Evolutionary conservation across 1,140 invertebrate genomes (phyloP).

Genomic region (Rhagoletis zephyria): DNA sequence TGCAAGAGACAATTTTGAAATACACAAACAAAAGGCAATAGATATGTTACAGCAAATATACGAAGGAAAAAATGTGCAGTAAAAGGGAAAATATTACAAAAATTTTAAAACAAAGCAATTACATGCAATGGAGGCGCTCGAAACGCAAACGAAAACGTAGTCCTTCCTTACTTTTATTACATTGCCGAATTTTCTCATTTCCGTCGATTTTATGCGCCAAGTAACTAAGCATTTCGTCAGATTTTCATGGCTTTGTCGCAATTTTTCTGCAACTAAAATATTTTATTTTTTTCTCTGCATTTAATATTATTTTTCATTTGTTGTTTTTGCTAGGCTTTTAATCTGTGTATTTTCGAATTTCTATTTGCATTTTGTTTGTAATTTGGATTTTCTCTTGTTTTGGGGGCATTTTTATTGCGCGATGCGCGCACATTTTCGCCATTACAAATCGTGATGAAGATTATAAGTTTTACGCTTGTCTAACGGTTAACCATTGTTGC

Average conservation of each 20-base stretch:
- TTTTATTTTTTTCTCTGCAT: background rate
- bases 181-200: background rate
- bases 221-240: background rate
- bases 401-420: slow-evolving; percentile 3
- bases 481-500: slow-evolving; percentile 22
- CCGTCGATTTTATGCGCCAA: background rate
- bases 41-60: background rate
- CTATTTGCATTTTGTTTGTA: background rate
- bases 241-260: background rate
- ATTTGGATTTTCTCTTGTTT: background rate
- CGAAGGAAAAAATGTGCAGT: background rate
- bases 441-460: slow-evolving; percentile 13
- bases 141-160: background rate
- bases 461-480: slow-evolving; percentile 47
- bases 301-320: background rate
- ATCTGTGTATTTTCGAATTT: no score
- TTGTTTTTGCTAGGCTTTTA: background rate
- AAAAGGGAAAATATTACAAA: background rate
- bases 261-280: background rate
- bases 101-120: background rate
- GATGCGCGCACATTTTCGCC: slow-evolving; percentile 40
- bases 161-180: background rate
- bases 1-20: background rate
- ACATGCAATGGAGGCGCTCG: background rate
- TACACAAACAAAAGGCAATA: background rate